Base-by-base conservation (phyloP, 2,888 invertebrate genomes). In the Melinaea marsaeus region DNA sequence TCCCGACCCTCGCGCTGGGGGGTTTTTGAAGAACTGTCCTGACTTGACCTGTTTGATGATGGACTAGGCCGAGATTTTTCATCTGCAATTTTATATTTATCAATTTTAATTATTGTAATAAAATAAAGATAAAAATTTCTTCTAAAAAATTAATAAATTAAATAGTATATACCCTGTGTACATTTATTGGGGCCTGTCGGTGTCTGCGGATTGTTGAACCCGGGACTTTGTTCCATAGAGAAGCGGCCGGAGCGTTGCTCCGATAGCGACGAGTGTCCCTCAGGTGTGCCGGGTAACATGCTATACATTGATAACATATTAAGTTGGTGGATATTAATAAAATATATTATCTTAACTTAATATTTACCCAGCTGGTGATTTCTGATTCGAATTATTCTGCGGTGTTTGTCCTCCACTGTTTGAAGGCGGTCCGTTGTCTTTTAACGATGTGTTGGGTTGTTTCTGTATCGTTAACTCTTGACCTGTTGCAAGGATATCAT, bases 401-500 rank as follows among this genome's bases (percentile, higher is more conserved):
- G 85, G 88, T 67, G 89, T 92, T 69, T 90, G 91, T 11, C 87
- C 89, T 5, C 90, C 91, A 72, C 80, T 87, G 70, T 88, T 90
- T 4, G 90, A 89, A 3, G 88, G 86, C 58, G 91, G 88, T 72
- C 93, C 94, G 79, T 93, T 93, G 84, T 95, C 96, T 84, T 95
- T 95, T 68, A 96, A 88, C 85, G 96, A 96, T 51, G 96, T 96
- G 83, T 98, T 98, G 58, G 97, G 96, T 88, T 98, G 98, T 85
- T 98, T 98, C 83, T 98, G 98, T 89, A 98, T 98, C 74, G 97
- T 98, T 79, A 98, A 91, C 90, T 98, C 98, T 92, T 98, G 98
- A 69, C 97, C 91, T 91, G 72, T 60, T 65, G 51, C 58, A 72
- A 65, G 77, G 3, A 61, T 11, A 55, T 59, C 37, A 61, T 51